Base-by-base conservation (phyloP, 2,888 invertebrate species). In the Leptopilina drosophilae region DNA sequence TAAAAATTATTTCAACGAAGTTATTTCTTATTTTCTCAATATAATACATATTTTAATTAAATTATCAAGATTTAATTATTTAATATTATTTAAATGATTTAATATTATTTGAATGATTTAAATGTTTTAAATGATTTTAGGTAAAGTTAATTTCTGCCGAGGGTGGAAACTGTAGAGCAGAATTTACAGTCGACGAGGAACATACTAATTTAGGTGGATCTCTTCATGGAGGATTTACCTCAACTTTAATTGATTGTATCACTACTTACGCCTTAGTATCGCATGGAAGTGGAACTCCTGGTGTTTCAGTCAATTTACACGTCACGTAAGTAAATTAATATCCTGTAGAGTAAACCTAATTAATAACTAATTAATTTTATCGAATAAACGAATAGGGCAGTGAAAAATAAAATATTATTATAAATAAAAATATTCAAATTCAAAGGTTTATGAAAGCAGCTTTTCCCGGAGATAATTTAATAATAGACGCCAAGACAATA, bases 181-280 rank as follows among this genome's bases (percentile, higher is more conserved):
- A 97, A 91, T 94, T 98, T 88, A 94, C 93, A 85, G 95, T 98
- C 0, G 93, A 93, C 0, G 93, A 95, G 5, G 95, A 96, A 84
- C 96, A 97, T 89, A 92, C 95, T 2, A 98, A 98, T 91, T 92
- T 93, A 14, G 90, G 93, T 53, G 97, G 97, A 0, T 94, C 95
- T 0, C 91, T 98, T 5, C 98, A 98, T 89, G 98, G 98, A 2
- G 98, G 97, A 7, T 95, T 97, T 86, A 96, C 96, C 5, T 95
- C 96, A 4, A 96, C 96, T 0, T 90, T 98, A 11, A 94, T 97
- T 0, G 96, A 97, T 88, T 93, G 93, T 77, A 90, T 98, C 33
- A 97, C 98, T 0, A 96, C 96, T 0, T 95, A 95, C 88, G 98
- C 97, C 0, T 90, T 98, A 1, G 94, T 96, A 89, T 94, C 96